Evolutionary conservation across 2,113 vertebrate genomes (phyloP).

Genomic region (Candoia aspera): DNA sequence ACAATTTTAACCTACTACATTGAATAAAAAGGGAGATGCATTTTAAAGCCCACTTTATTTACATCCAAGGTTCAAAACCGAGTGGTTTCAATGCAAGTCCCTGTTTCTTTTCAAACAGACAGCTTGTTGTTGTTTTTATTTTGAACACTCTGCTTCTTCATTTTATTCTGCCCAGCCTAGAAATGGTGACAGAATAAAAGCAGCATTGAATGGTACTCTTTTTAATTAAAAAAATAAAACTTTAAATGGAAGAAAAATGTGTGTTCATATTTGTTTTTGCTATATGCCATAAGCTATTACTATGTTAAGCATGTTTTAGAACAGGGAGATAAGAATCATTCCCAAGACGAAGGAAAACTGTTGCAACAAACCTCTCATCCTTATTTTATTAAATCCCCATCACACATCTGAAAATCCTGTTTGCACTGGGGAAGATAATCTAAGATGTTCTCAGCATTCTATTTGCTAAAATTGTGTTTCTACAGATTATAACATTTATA

Average conservation of each 20-base stretch:
- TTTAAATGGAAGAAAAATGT: not conserved
- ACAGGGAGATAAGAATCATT: not conserved
- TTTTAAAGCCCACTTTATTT: not conserved
- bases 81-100: not conserved
- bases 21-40: not conserved
- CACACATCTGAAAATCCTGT: conserved; percentile 3
- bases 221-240: not conserved
- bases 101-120: not conserved
- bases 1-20: not conserved
- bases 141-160: not conserved
- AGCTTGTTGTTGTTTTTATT: not conserved
- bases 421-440: conserved; percentile 8
- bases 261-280: not conserved
- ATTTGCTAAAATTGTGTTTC: conserved; percentile 7
- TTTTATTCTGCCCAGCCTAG: not conserved
- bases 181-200: conserved; percentile 1
- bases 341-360: not conserved
- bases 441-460: not conserved
- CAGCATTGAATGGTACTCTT: not conserved
- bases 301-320: not conserved
- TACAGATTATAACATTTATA: conserved; percentile 2
- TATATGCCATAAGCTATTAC: not conserved
- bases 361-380: not conserved
- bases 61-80: not conserved
- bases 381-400: not conserved